Conservation (phyloP, 2,888 invertebrate genomes). For the Ectemnius continuus region DNA sequence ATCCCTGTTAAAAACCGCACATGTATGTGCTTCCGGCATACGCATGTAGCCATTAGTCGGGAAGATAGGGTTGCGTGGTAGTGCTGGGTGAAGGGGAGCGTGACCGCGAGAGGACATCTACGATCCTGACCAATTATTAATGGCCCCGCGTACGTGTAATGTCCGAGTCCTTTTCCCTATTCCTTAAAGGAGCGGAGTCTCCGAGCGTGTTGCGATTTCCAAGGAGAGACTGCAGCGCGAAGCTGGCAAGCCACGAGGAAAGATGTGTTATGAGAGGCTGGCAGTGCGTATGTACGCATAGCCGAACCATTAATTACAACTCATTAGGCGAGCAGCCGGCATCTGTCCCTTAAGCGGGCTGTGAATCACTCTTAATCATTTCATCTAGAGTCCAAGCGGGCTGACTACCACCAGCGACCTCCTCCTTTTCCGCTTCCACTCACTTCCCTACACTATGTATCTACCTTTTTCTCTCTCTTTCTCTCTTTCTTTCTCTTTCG, state of each 20-base stretch:
- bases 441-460: slow-evolving; percentile 9
- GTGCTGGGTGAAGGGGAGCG: slow-evolving; percentile 43
- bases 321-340: slow-evolving; percentile 76
- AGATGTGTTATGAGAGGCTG: slow-evolving; percentile 39
- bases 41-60: slow-evolving; percentile 47
- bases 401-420: slow-evolving; percentile 45
- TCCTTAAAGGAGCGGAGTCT: neutral
- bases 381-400: slow-evolving; percentile 67
- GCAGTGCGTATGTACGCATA: slow-evolving; percentile 67
- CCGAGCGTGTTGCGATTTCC: neutral
- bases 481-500: slow-evolving; percentile 22
- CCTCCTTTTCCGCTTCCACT: slow-evolving; percentile 17
- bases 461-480: slow-evolving; percentile 33
- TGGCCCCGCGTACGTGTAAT: slow-evolving; percentile 34
- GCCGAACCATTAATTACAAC: slow-evolving; percentile 76
- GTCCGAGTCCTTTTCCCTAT: neutral
- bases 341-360: slow-evolving; percentile 73
- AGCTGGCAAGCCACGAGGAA: neutral
- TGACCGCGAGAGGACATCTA: slow-evolving; percentile 11
- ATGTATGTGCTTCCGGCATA: slow-evolving; percentile 35
- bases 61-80: slow-evolving; percentile 47
- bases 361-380: slow-evolving; percentile 77
- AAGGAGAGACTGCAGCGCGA: slow-evolving; percentile 16
- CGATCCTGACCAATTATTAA: slow-evolving; percentile 52
- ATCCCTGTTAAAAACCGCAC: neutral